Evolutionary conservation across 2,797 vertebrate genomes (phyloP), one percentile per base, ranked within the genome.

Genomic region (Anguilla pacifica): DNA sequence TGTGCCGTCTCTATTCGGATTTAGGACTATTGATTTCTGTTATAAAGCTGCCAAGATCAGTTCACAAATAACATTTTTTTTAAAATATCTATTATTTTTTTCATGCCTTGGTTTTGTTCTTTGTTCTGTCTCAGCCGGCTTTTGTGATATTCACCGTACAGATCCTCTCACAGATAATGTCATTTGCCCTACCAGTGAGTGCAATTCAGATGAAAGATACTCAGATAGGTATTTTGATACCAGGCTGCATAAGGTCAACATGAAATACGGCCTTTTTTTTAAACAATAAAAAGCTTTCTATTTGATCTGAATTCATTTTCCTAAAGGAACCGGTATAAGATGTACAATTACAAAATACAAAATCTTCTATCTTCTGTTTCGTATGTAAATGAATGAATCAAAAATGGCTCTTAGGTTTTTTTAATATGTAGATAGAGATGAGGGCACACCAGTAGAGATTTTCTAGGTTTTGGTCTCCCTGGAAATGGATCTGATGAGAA

Each of bases 121-220:
- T 81, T 81, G 35, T 46, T 81, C 39, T 22, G 17, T 81, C 15
- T 81, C 39, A 22, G 39, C 31, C 31, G 9, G 39, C 2, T 19
- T 46, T 35, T 25, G 22, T 39, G 39, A 43, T 22, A 46, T 25
- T 2, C 31, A 9, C 39, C 11, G 39, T 81, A 81, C 39, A 46
- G 46, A 46, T 46, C 77, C 39, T 81, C 28, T 6, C 15, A 0
- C 39, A 46, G 39, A 81, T 25, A 81, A 35, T 77, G 72, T 35
- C 28, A 81, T 81, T 43, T 81, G 35, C 39, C 74, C 77, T 46
- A 7, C 39, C 77, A 81, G 39, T 81, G 77, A 46, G 13, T 81
- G 77, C 6, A 43, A 81, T 81, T 35, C 77, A 81, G 39, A 46
- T 81, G 77, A 81, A 81, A 46, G 77, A 81, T 43, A 25, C 72